Percentiles rank a stretch among this genome's conserved stretches.
phyloP scores from a whole-genome alignment of 2,113 vertebrate species.

The Callipepla squamata region DNA sequence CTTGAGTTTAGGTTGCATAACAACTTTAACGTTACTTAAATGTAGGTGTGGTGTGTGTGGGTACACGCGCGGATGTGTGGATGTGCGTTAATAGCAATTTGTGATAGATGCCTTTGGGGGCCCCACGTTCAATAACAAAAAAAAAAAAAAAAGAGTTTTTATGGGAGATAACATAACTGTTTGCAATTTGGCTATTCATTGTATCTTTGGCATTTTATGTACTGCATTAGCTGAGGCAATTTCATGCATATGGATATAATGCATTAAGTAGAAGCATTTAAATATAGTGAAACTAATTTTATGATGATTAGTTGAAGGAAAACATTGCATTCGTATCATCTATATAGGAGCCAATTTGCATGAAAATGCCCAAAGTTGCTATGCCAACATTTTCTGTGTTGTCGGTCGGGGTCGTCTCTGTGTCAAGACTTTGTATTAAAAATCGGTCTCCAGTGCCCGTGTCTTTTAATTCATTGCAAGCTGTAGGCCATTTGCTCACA shows the following conservation, averaged over 20 bases:
- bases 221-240: conserved; percentile 97
- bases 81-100: conserved; percentile 84
- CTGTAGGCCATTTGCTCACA: conserved; percentile 88
- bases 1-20: background rate
- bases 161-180: conserved; percentile 94
- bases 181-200: conserved; percentile 95
- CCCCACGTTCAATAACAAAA: conserved; percentile 79
- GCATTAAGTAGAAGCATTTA: conserved; percentile 94
- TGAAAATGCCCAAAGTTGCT: conserved; percentile 89
- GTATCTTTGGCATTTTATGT: conserved; percentile 94
- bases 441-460: conserved; percentile 87
- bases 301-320: conserved; percentile 99
- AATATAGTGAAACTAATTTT: conserved; percentile 99
- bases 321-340: conserved; percentile 84
- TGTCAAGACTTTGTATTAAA: conserved; percentile 91
- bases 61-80: background rate
- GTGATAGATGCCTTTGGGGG: conserved; percentile 90
- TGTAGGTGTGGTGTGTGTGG: conserved; percentile 44
- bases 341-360: conserved; percentile 88
- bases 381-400: conserved; percentile 87
- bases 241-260: conserved; percentile 99
- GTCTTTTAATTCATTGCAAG: conserved; percentile 89
- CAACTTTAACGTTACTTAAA: conserved; percentile 74
- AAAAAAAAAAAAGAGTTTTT: conserved; percentile 82
- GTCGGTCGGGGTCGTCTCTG: conserved; percentile 86